Evolutionary conservation across 1,140 invertebrate genomes (phyloP), one percentile per base, ranked within the genome.

Genomic region (Drosophila miranda): DNA sequence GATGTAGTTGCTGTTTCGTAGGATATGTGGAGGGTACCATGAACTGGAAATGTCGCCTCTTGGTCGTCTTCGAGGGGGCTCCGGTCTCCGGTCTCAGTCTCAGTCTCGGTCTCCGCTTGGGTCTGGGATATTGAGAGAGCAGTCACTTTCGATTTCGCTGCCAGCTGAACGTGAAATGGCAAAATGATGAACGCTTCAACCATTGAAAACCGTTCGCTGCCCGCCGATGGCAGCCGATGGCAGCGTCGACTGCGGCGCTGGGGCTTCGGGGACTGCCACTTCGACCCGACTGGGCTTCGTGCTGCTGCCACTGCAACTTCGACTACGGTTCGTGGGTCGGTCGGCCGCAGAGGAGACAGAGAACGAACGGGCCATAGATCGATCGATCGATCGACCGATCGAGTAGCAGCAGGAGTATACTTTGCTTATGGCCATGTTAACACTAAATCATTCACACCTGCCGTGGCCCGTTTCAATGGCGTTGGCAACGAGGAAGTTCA

Each of bases 101-200:
- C 34, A 38, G 30, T 48, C 56, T 61, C 9, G 19, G 14, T 16
- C 14, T n/a, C 53, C 42, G 52, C 53, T 70, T 67, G 66, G 66
- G 68, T 71, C 71, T 71, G 66, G 71, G 76, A 78, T 75, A 71
- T 75, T 66, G 63, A 78, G 73, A 73, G 81, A 84, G 81, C 81
- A 84, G 78, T 84, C 89, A 90, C 89, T 90, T 90, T 90, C 83
- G 89, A 88, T 90, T 90, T 90, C 89, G 78, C 89, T 90, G 89
- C 88, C 80, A 89, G 89, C 83, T 88, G 88, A 89, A 88, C 89
- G 80, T 90, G 89, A 90, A 90, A 90, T 90, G 89, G 89, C 88
- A 89, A 90, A 89, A 89, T 89, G 81, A 88, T 89, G 88, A 88
- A 90, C 88, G 83, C 73, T 68, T 64, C 73, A 72, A 75, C 62